Conservation (phyloP, 2,888 invertebrate genomes). For the Limnephilus rhombicus region DNA sequence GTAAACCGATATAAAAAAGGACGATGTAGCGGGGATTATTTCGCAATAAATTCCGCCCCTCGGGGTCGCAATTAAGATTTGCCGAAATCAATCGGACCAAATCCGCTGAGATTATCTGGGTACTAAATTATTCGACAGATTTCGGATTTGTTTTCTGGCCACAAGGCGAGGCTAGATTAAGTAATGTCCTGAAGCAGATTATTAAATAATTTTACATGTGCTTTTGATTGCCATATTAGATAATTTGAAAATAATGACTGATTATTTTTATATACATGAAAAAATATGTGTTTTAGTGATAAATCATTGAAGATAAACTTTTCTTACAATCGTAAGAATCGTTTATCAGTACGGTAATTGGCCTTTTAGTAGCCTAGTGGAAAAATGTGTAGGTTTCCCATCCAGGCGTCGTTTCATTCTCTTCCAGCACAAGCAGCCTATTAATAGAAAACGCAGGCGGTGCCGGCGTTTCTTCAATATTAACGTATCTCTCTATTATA, state of each 20-base stretch:
- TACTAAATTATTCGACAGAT: constrained; percentile 15
- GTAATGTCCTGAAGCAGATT: neutral
- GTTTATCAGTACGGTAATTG: no score
- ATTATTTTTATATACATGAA: neutral
- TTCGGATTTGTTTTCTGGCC: constrained; percentile 7
- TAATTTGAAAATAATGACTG: neutral
- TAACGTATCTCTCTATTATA: no score
- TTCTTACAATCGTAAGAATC: no score
- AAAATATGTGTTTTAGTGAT: neutral
- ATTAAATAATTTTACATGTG: neutral
- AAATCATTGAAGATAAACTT: no score
- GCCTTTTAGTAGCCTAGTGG: no score
- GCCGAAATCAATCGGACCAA: constrained; percentile 18
- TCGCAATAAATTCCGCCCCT: neutral
- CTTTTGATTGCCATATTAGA: neutral
- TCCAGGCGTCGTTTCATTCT: no score
- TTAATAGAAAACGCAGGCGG: no score
- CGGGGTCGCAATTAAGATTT: constrained; percentile 32
- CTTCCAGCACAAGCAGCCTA: no score
- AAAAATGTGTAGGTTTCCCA: no score
- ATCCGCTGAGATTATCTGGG: constrained; percentile 8
- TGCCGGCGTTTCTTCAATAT: no score
- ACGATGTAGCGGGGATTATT: neutral
- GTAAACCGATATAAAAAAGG: neutral
- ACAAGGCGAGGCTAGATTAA: neutral